phyloP scores from a whole-genome alignment of 2,113 vertebrate species.

The Lophotis ruficrista region DNA sequence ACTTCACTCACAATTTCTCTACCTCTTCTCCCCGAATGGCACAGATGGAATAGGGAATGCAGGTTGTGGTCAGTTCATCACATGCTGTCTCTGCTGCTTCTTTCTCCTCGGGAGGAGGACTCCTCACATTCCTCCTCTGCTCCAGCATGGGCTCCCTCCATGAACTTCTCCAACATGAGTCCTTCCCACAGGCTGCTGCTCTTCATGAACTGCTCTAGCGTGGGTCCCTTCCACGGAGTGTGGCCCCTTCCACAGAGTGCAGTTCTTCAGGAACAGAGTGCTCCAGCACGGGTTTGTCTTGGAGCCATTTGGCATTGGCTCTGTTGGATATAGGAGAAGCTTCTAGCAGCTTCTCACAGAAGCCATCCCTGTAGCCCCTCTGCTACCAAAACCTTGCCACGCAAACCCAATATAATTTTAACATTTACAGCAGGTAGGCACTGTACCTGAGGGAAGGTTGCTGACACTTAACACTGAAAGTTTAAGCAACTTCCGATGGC shows the following conservation, averaged over 20 bases:
- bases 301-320: background rate
- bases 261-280: too few species aligned
- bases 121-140: background rate
- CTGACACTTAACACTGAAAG: background rate
- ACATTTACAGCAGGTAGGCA: background rate
- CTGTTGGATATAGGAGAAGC: rapidly evolving
- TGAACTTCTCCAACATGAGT: background rate
- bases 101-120: background rate
- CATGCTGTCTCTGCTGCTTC: rapidly evolving
- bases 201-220: background rate
- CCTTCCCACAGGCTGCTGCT: too few species aligned
- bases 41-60: background rate
- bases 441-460: background rate
- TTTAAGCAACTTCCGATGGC: background rate
- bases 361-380: too few species aligned
- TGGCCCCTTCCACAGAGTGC: too few species aligned
- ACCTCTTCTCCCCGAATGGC: rapidly evolving
- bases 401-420: background rate
- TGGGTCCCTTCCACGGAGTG: background rate
- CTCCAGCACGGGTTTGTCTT: background rate
- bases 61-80: background rate
- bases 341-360: background rate
- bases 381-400: background rate
- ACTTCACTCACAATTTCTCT: background rate
- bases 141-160: background rate